Percentiles rank a stretch among this genome's conserved stretches.
These are phyloP conservation scores for Apis laboriosa DNA, from an alignment of 1,140 invertebrate genomes.

Conservation along the genomic window DNA sequence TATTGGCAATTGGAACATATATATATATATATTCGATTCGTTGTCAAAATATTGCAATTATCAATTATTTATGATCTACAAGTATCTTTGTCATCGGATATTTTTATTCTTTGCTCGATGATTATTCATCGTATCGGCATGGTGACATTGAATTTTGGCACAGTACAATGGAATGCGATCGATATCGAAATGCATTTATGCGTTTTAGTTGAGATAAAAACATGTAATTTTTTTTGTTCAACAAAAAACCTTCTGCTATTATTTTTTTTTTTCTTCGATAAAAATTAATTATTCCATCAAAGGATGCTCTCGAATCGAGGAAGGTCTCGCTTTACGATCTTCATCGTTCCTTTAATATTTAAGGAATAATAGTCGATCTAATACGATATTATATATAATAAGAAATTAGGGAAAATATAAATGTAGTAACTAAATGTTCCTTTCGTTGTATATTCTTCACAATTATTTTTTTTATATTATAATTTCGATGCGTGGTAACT, in stretches of 20 bases:
- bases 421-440: background rate
- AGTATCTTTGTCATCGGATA: conserved; percentile 15
- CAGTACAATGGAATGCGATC: background rate
- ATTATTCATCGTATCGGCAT: conserved; percentile 32
- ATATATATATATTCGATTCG: too few relatives aligned
- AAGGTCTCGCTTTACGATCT: background rate
- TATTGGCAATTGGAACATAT: background rate
- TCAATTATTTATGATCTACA: background rate
- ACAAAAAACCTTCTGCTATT: rapidly evolving
- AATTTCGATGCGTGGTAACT: background rate
- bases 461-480: background rate
- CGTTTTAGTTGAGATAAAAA: background rate
- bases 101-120: conserved; percentile 15
- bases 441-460: background rate
- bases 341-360: background rate
- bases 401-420: background rate
- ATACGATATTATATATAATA: background rate
- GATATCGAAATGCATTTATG: background rate
- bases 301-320: background rate
- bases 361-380: too few relatives aligned
- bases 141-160: conserved; percentile 72
- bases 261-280: background rate
- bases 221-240: too few relatives aligned
- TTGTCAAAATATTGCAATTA: too few relatives aligned
- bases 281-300: background rate